These are phyloP conservation scores for Phalanger gymnotis DNA, from an alignment of 2,797 vertebrate genomes.

Conservation along the genomic window DNA sequence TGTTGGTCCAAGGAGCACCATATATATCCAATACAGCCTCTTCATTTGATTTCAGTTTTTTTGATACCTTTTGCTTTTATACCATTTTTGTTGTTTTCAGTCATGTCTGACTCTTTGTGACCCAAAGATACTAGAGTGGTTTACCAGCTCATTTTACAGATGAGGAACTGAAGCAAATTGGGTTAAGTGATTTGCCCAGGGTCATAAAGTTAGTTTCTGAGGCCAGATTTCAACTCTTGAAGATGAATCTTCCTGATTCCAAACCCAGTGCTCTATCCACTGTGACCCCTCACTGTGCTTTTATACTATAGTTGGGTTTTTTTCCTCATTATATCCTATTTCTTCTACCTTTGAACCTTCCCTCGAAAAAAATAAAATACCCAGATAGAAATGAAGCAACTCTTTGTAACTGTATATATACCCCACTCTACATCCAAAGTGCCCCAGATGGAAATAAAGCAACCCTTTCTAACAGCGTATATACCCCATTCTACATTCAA, in stretches of 20 bases:
- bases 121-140: not conserved
- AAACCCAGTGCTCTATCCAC: not conserved
- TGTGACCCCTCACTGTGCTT: not conserved
- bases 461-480: not conserved
- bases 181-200: not conserved
- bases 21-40: not conserved
- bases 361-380: not conserved
- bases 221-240: not conserved
- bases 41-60: not conserved
- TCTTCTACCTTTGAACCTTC: not conserved
- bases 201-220: not conserved
- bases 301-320: not conserved
- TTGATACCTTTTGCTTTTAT: not conserved
- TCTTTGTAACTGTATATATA: not conserved
- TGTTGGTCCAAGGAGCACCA: conserved; percentile 55
- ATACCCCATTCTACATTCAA: not conserved
- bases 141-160: not conserved
- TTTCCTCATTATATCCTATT: not conserved
- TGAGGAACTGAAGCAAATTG: not conserved
- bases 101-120: not conserved
- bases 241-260: not conserved
- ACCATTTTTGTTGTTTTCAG: not conserved
- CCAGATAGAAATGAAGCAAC: not conserved
- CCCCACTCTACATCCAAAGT: not conserved
- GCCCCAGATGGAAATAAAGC: not conserved